These are phyloP conservation scores for Triplophysa siluroides DNA, from an alignment of 2,113 vertebrate genomes.

Conservation along the genomic window DNA sequence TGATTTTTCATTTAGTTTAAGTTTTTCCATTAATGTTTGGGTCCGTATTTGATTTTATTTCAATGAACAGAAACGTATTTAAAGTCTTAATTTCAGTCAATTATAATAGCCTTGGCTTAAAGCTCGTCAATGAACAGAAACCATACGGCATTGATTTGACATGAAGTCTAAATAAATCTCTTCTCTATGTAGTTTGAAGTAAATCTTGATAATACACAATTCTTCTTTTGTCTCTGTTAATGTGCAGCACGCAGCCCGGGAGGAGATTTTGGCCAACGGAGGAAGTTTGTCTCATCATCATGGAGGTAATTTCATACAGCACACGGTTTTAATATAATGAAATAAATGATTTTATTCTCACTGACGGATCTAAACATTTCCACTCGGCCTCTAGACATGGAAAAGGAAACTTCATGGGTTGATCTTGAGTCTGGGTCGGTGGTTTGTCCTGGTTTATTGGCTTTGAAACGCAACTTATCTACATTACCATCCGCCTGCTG, in stretches of 20 bases:
- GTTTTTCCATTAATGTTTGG: too few relatives aligned
- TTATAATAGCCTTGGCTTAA: too few relatives aligned
- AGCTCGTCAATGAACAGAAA: too few relatives aligned
- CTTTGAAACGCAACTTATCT: constrained; percentile 73
- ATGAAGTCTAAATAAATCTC: too few relatives aligned
- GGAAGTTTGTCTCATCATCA: constrained; percentile 98
- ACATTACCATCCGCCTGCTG: constrained; percentile 78
- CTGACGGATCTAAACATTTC: background rate
- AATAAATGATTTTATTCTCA: background rate
- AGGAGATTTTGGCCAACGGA: constrained; percentile 97
- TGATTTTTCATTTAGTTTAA: too few relatives aligned
- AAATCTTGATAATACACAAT: background rate
- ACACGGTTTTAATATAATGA: background rate
- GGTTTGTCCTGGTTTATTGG: constrained; percentile 22
- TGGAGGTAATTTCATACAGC: constrained; percentile 83
- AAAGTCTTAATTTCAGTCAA: too few relatives aligned
- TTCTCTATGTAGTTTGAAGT: background rate
- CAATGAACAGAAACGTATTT: too few relatives aligned
- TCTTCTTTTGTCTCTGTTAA: constrained; percentile 16
- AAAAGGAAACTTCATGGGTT: too few relatives aligned
- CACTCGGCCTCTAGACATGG: background rate
- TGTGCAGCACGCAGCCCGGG: constrained; percentile 89
- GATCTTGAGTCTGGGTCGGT: background rate
- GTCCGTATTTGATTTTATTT: too few relatives aligned
- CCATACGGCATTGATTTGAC: too few relatives aligned